Base-by-base conservation (phyloP, 2,888 invertebrate genomes). In the Podotricha telesiphe region DNA sequence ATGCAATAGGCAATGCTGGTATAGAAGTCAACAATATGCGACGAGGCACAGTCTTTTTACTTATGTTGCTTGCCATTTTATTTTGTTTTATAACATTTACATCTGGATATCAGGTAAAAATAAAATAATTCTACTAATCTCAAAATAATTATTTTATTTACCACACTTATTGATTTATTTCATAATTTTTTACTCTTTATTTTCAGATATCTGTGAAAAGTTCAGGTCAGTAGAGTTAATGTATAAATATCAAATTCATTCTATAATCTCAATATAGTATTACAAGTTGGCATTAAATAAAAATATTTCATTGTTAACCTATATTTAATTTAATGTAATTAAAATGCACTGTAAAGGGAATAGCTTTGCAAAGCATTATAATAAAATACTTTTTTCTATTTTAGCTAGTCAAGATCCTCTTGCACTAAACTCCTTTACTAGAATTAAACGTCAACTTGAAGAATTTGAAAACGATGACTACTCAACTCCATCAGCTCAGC, bases 361-460 rank as follows among this genome's bases (percentile, higher is more conserved):
- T 28, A 28, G 6, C 6, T 2, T 28, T 37, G 37, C n/a, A 37
- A 15, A 34, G 11, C 10, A 19, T 37, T 17, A 13, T 7, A 4
- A 8, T n/a, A 58, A 42, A 10, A 15, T 37, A 37, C 7, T 17
- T 8, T 42, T n/a, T 40, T 51, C 10, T 45, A 8, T 69, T 69
- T 8, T 53, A 69, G 69, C 22, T 45, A 40, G 6, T 20, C 28
- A 15, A 28, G 28, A 47, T 55, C 7, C 48, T 13, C 15, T 42
- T 28, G 37, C 45, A 20, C 50, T 11, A 7, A 50, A 56, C 20
- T 48, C 37, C 28, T 1, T 68, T n/a, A 48, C 42, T 72, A 78
- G 87, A 62, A 77, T 79, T 68, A 89, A 85, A 72, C 79, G 91
- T 13, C 85, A 93, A 74, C 74, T 92, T 64, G 91, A 91, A 74